phyloP scores from a whole-genome alignment of 2,888 invertebrate species.

The Sarcophaga subvicina region DNA sequence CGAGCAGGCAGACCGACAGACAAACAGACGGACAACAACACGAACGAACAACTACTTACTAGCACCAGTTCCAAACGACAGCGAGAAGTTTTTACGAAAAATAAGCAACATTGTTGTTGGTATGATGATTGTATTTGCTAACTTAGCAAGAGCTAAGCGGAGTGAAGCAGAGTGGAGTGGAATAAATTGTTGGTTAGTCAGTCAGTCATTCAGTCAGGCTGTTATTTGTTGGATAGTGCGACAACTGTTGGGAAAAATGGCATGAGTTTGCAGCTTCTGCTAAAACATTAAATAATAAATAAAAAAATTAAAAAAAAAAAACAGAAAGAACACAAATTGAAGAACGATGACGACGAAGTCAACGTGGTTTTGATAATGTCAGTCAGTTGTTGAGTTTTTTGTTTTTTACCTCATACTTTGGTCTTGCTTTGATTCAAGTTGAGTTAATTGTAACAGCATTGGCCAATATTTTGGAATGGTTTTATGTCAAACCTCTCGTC shows the following conservation, averaged over 20 bases:
- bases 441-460: conserved; percentile 47
- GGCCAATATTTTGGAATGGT: conserved; percentile 32
- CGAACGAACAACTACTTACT: conserved; percentile 3
- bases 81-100: conserved; percentile 31
- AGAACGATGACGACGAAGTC: conserved; percentile 42
- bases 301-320: background rate
- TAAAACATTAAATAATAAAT: conserved; percentile 24
- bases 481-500: conserved; percentile 24
- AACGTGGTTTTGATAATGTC: conserved; percentile 61
- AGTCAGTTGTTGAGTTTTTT: conserved; percentile 18
- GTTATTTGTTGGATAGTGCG: background rate
- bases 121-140: conserved; percentile 11
- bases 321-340: background rate
- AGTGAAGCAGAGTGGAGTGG: conserved; percentile 19
- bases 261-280: conserved; percentile 53
- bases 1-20: conserved; percentile 13
- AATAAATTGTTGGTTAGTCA: conserved; percentile 4
- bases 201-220: conserved; percentile 1
- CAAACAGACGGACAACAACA: background rate
- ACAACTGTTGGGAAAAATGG: conserved; percentile 24
- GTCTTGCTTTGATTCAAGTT: background rate
- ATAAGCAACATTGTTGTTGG: background rate
- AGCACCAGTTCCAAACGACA: conserved; percentile 38
- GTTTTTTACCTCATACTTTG: conserved; percentile 43
- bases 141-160: conserved; percentile 6